Base-by-base conservation (phyloP, 1,140 invertebrate species). In the Drosophila malerkotliana region DNA sequence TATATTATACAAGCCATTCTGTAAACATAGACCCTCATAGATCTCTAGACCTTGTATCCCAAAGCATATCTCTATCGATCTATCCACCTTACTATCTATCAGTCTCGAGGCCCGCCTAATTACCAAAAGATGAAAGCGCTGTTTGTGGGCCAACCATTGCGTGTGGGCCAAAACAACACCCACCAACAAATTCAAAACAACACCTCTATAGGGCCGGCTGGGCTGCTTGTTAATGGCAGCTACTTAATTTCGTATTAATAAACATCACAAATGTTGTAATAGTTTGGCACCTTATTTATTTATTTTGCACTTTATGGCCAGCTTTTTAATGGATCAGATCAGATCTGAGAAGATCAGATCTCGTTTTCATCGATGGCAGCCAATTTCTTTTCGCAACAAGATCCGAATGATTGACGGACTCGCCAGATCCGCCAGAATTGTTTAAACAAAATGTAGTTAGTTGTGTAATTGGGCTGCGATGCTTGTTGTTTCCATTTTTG, bases 221-320 rank as follows among this genome's bases (percentile, higher is more conserved):
- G 60, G 63, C 63, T 14, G 59, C 71, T 41, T 80, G 78, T 81
- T 77, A 80, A 80, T 67, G 74, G 64, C 67, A 62, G 74, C 82
- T 85, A 85, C 81, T 85, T 85, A 87, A 87, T 81, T 87, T 87
- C 83, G 83, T 82, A 87, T 87, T 87, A 87, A 87, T 88, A 88
- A 87, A 87, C 83, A 88, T 87, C 78, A 87, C 63, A 87, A 82
- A 88, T 85, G 63, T 85, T 85, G 82, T 87, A 85, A 85, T 85
- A 85, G 82, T 87, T 85, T 85, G 78, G 69, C 74, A 82, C 58
- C 56, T 85, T 85, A 85, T 85, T 85, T 85, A 85, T 85, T 85
- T 85, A 81, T 87, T 81, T 87, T 59, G 34, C 59, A 54, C 61
- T 72, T 62, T 75, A 77, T 72, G 75, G 53, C 48, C 21, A 7